These are phyloP conservation scores for Lates japonicus DNA, from an alignment of 2,797 vertebrate species.

Conservation along the genomic window DNA sequence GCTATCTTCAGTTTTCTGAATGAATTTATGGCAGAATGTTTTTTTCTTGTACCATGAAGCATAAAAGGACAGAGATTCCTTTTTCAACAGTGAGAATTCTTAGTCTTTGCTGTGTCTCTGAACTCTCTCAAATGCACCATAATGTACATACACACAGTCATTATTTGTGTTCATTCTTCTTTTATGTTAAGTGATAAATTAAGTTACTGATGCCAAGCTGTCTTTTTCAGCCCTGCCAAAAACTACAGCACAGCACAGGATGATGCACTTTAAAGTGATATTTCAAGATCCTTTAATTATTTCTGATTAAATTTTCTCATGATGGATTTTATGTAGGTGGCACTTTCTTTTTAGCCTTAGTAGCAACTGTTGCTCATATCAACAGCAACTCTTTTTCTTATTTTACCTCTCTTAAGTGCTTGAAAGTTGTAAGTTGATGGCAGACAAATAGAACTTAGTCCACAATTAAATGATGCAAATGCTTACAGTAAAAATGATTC, in stretches of 20 bases:
- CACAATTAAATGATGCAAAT: slow-evolving; percentile 14
- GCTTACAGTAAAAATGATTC: neutral
- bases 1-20: slow-evolving; percentile 40
- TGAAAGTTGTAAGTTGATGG: neutral
- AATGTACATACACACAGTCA: neutral
- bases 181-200: slow-evolving; percentile 20
- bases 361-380: neutral
- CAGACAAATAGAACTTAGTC: slow-evolving; percentile 21
- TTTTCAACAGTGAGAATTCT: slow-evolving; percentile 23
- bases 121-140: slow-evolving; percentile 27
- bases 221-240: slow-evolving; percentile 2
- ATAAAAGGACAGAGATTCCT: slow-evolving; percentile 48
- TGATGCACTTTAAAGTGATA: slow-evolving; percentile 10
- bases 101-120: neutral
- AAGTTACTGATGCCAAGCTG: slow-evolving; percentile 3
- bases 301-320: slow-evolving; percentile 10
- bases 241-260: neutral
- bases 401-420: neutral
- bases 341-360: neutral
- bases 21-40: slow-evolving; percentile 34
- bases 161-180: slow-evolving; percentile 28
- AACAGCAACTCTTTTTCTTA: slow-evolving; percentile 2
- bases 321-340: slow-evolving; percentile 19
- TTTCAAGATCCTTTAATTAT: slow-evolving; percentile 10
- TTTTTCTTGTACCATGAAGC: slow-evolving; percentile 21